These are phyloP conservation scores for Halisarca cf. caerulea DNA, from an alignment of 37 sponge, comb jelly and placozoan species.

Conservation along the genomic window DNA sequence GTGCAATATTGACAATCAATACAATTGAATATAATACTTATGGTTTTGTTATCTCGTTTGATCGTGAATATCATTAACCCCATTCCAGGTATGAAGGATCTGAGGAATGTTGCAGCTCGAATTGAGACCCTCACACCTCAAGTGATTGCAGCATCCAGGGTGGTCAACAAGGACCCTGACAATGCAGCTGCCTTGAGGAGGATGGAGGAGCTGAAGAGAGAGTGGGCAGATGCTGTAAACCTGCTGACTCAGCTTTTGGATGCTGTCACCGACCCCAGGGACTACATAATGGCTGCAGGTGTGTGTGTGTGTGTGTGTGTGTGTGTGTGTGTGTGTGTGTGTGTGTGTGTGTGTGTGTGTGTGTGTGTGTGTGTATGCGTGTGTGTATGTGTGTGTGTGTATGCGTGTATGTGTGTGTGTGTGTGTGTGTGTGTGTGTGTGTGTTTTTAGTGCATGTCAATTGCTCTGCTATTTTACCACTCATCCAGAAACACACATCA, in stretches of 20 bases:
- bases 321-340: constrained; percentile 26
- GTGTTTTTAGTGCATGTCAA: too few relatives aligned
- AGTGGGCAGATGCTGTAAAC: constrained; percentile 76
- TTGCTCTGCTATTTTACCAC: too few relatives aligned
- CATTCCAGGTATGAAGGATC: neutral
- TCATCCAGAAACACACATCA: constrained; percentile 67
- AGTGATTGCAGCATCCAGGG: constrained; percentile 64
- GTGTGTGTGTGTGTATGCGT: constrained; percentile 35
- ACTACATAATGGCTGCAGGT: constrained; percentile 75
- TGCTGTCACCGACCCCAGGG: constrained; percentile 73
- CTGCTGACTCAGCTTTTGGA: constrained; percentile 68
- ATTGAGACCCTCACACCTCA: constrained; percentile 64
- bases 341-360: constrained; percentile 38
- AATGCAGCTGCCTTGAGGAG: constrained; percentile 33
- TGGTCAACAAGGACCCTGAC: constrained; percentile 44
- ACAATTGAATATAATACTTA: constrained; percentile 20
- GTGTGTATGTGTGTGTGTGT: too few relatives aligned
- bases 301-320: constrained; percentile 17
- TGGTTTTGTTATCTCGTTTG: constrained; percentile 40
- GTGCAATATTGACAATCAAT: neutral
- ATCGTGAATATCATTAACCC: constrained; percentile 32
- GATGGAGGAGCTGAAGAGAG: constrained; percentile 50
- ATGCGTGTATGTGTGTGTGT: neutral
- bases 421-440: constrained; percentile 5
- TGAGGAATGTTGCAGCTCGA: constrained; percentile 6